Percentiles rank a stretch among this genome's conserved stretches.
phyloP scores from a whole-genome alignment of 2,888 invertebrate genomes.

The Epinotia ramella region DNA sequence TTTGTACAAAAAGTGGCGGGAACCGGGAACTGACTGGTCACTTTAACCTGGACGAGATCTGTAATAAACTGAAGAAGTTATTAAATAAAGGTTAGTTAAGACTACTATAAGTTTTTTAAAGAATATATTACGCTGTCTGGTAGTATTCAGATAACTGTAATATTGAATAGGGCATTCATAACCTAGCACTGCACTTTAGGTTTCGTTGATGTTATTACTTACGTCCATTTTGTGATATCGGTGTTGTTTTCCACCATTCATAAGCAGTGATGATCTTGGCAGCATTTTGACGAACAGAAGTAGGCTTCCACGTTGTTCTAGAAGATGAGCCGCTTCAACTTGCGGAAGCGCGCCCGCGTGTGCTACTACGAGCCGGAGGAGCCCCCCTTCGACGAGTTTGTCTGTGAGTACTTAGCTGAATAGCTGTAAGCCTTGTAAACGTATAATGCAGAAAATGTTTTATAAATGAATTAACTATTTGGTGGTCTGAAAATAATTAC shows the following conservation, averaged over 20 bases:
- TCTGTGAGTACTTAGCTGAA: conserved; percentile 54
- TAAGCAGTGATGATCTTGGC: no score
- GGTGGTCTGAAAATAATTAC: no score
- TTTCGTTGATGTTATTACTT: background rate
- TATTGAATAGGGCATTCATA: background rate
- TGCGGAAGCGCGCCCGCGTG: conserved; percentile 49
- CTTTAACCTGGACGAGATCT: background rate
- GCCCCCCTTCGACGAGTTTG: conserved; percentile 57
- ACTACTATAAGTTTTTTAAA: background rate
- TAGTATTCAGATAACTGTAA: background rate
- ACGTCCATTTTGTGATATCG: background rate
- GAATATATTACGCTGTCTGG: background rate
- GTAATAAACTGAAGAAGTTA: background rate
- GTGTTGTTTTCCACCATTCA: background rate
- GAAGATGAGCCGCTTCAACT: conserved; percentile 46
- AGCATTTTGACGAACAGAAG: background rate
- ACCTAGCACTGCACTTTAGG: background rate
- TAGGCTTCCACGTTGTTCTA: conserved; percentile 7
- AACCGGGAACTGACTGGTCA: background rate
- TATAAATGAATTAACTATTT: no score
- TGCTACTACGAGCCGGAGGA: conserved; percentile 59
- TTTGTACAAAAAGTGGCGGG: background rate
- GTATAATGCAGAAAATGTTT: no score
- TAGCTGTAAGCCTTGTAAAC: background rate
- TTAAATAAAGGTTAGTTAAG: background rate